Evolutionary conservation across 2,113 vertebrate genomes (phyloP), one percentile per base, ranked within the genome.

Genomic region (Amphiprion percula): DNA sequence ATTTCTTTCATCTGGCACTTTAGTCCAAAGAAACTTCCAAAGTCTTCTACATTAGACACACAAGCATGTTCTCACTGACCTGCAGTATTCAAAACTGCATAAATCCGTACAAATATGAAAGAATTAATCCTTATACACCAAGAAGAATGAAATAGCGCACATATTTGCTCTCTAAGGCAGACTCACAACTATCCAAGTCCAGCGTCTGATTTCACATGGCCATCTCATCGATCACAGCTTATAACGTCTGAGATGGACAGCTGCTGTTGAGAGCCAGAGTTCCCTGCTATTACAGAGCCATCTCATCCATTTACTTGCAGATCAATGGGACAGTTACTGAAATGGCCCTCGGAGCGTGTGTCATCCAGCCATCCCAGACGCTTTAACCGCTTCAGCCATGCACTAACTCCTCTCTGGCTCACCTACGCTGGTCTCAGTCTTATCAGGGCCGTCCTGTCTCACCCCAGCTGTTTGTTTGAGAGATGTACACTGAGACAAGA

Each of bases 241-340:
- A 79, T 47, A 87, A 61, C 10, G 21, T 66, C 71, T 78, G 80
- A 79, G 76, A 83, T 59, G 65, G 74, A 79, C 87, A 88, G 86
- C 74, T 86, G 72, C 81, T 74, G 74, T 37, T 77, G 74, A 80
- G 62, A 75, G 78, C 59, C 73, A 79, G 37, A 85, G 80, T 79
- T 74, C 66, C 69, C 61, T 53, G 77, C 82, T 81, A 80, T 90
- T 88, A 87, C 74, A 77, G n/a, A 68, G 77, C 77, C 80, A 75
- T 86, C 63, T 77, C 85, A 77, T 89, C 82, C 87, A 88, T 91
- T 90, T 78, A 78, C 74, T 56, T 65, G 69, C 61, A 83, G 87
- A 90, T 90, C 80, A 87, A 90, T 87, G 71, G 68, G 74, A 83
- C 84, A 17, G 75, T 86, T 80, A 76, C 66, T 78, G 77, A 86